Percentiles rank a stretch among this genome's conserved stretches.
Conservation (phyloP, 2,888 invertebrate genomes). For the Sphaerophoria taeniata region DNA sequence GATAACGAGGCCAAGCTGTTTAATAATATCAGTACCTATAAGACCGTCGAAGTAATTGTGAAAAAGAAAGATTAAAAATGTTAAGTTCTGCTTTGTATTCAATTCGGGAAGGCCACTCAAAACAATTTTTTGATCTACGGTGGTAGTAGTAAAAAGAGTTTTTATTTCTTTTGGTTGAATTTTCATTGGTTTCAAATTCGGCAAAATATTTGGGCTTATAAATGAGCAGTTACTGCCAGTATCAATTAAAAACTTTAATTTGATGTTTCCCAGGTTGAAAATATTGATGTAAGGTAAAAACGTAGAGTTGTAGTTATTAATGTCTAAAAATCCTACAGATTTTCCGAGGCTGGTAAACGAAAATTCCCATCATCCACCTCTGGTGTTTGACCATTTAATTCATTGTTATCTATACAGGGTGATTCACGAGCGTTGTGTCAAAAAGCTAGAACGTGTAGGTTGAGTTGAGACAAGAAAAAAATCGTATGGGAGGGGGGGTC, state of each 20-base stretch:
- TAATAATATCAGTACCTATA: constrained; percentile 5
- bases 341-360: constrained; percentile 57
- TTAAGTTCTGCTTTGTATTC: neutral
- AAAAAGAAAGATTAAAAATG: constrained; percentile 19
- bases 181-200: constrained; percentile 25
- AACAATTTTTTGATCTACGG: neutral
- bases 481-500: no score
- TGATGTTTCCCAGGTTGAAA: constrained; percentile 4
- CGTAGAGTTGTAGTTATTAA: constrained; percentile 52
- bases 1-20: neutral
- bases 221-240: constrained; percentile 58
- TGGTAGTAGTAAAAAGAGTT: constrained; percentile 3
- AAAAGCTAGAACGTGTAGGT: no score
- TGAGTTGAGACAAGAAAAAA: no score
- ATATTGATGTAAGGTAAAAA: constrained; percentile 50
- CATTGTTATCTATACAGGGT: neutral
- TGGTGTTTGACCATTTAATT: neutral
- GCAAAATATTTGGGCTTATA: constrained; percentile 40
- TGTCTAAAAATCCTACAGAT: constrained; percentile 62
- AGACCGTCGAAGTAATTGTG: constrained; percentile 32
- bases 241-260: constrained; percentile 56
- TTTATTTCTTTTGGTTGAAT: constrained; percentile 41
- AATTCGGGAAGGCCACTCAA: constrained; percentile 10
- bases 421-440: no score
- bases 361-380: constrained; percentile 64